Conservation (phyloP, 1,140 invertebrate genomes). For the Ostrea edulis region DNA sequence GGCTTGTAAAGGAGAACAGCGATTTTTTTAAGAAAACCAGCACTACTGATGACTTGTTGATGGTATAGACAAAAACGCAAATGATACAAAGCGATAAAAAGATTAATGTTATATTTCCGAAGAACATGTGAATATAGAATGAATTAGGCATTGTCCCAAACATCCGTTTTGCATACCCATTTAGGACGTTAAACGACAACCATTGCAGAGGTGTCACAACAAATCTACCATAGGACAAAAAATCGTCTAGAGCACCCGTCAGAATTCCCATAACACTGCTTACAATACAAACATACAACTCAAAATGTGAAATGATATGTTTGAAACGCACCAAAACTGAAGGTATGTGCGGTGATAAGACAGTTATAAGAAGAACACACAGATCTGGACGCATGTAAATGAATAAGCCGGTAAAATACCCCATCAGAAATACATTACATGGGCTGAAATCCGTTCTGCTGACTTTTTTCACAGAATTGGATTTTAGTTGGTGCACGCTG, state of each 20-base stretch:
- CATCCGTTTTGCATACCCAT: slow-evolving; percentile 59
- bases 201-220: slow-evolving; percentile 71
- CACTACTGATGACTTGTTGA: neutral
- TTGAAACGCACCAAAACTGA: neutral
- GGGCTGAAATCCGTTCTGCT: neutral
- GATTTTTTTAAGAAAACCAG: slow-evolving; percentile 13
- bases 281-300: slow-evolving; percentile 21
- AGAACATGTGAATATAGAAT: slow-evolving; percentile 51
- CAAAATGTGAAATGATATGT: neutral
- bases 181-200: slow-evolving; percentile 71
- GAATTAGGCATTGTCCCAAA: slow-evolving; percentile 58
- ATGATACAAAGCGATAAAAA: slow-evolving; percentile 25
- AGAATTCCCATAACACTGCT: slow-evolving; percentile 45
- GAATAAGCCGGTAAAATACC: slow-evolving; percentile 53
- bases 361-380: slow-evolving; percentile 14
- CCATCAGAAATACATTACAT: neutral
- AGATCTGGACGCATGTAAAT: slow-evolving; percentile 69
- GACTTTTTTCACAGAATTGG: neutral
- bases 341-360: slow-evolving; percentile 23
- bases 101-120: slow-evolving; percentile 33
- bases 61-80: neutral
- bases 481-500: neutral
- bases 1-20: neutral
- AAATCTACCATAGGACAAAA: slow-evolving; percentile 60
- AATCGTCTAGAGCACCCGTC: slow-evolving; percentile 67